phyloP scores from a whole-genome alignment of 2,113 vertebrate species.

The Silurus meridionalis region DNA sequence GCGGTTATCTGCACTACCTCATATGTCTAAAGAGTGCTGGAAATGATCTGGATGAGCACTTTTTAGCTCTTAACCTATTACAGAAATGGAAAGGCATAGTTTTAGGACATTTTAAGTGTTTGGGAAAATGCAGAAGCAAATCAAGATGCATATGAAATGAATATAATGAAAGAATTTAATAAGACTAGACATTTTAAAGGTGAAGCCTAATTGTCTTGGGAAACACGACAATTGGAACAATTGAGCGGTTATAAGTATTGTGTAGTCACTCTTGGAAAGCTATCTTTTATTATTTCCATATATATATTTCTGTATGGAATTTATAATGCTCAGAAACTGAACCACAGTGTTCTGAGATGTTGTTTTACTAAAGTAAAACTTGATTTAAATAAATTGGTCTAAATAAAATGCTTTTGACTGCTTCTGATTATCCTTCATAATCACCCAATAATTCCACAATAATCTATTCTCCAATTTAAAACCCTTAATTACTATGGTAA shows the following conservation, averaged over 20 bases:
- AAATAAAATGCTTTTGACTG: constrained; percentile 39
- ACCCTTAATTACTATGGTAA: constrained; percentile 48
- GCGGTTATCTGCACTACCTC: constrained; percentile 29
- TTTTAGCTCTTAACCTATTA: constrained; percentile 32
- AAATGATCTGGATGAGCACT: constrained; percentile 38
- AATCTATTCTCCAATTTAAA: constrained; percentile 48
- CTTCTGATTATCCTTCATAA: constrained; percentile 42
- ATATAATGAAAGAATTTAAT: constrained; percentile 19
- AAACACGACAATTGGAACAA: not conserved
- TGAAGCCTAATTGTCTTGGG: not conserved
- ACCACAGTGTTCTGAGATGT: constrained; percentile 33
- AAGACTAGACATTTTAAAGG: not conserved
- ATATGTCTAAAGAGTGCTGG: constrained; percentile 30
- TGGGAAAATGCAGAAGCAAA: constrained; percentile 10
- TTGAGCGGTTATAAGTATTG: not conserved
- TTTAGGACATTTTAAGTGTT: not conserved
- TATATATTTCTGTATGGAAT: not conserved
- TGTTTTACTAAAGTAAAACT: not conserved
- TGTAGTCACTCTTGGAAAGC: not conserved
- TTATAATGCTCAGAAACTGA: not conserved
- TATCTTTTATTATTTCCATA: not conserved
- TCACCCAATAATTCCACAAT: constrained; percentile 41
- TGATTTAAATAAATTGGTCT: constrained; percentile 38
- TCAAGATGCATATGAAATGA: not conserved
- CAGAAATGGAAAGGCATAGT: constrained; percentile 21